Evolutionary conservation across 2,797 vertebrate genomes (phyloP).

Genomic region (Dermochelys coriacea): DNA sequence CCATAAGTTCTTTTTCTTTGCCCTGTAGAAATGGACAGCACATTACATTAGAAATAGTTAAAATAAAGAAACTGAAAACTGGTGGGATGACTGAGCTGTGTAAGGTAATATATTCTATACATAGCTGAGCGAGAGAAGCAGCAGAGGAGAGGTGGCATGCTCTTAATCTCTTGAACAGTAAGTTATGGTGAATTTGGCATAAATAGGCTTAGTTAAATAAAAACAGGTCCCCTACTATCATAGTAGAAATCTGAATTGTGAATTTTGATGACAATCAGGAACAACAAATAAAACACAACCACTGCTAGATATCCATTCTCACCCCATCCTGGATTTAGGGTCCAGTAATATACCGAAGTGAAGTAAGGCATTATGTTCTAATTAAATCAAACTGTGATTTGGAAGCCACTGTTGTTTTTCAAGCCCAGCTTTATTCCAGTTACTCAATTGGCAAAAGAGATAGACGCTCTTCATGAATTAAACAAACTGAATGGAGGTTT

Average conservation of each 20-base stretch:
- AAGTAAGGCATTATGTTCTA: background rate
- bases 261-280: background rate
- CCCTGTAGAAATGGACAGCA: slow-evolving; percentile 72
- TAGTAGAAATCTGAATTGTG: background rate
- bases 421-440: accelerated
- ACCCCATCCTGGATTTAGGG: background rate
- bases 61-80: background rate
- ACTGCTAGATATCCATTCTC: background rate
- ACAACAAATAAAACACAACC: background rate
- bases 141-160: background rate
- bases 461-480: background rate
- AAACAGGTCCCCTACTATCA: background rate
- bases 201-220: background rate
- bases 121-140: background rate
- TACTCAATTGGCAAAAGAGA: background rate
- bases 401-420: background rate
- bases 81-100: background rate
- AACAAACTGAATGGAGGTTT: background rate
- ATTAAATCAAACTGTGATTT: background rate
- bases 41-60: background rate
- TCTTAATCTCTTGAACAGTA: background rate
- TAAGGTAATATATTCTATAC: background rate
- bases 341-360: background rate
- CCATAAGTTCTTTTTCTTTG: slow-evolving; percentile 93
- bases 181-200: background rate